Percentiles rank a stretch among this genome's conserved stretches.
Conservation (phyloP, 2,797 vertebrate species). For the Hypotaenidia okinawae region DNA sequence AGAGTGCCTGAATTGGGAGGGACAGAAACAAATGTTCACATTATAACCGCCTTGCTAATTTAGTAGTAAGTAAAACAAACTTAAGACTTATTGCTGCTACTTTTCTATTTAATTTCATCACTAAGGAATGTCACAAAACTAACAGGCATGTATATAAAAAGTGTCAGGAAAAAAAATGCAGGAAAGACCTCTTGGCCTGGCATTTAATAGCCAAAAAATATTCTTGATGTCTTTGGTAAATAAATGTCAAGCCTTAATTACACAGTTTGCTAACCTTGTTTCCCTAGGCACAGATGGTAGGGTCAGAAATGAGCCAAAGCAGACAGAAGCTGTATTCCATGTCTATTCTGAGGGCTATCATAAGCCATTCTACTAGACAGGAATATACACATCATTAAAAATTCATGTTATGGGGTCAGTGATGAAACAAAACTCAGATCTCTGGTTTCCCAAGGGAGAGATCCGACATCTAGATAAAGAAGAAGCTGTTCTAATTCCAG, state of each 20-base stretch:
- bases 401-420: constrained; percentile 56
- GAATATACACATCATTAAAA: constrained; percentile 54
- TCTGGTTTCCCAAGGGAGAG: neutral
- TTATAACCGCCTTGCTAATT: neutral
- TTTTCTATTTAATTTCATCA: constrained; percentile 20
- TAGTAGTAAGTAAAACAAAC: neutral
- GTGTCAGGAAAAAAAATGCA: neutral
- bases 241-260: constrained; percentile 64
- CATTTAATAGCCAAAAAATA: constrained; percentile 52
- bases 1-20: neutral
- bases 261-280: constrained; percentile 60
- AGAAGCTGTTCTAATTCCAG: neutral
- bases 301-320: constrained; percentile 26
- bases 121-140: constrained; percentile 3
- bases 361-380: constrained; percentile 35
- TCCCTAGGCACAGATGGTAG: constrained; percentile 47
- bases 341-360: constrained; percentile 43
- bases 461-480: constrained; percentile 29
- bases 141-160: neutral
- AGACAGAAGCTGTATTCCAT: constrained; percentile 1
- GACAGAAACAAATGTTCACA: neutral
- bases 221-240: constrained; percentile 42
- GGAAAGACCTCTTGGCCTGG: constrained; percentile 4
- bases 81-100: neutral
- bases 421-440: constrained; percentile 43